Evolutionary conservation across 2,113 vertebrate genomes (phyloP), one percentile per base, ranked within the genome.

Genomic region (Boulengeromyrus knoepffleri): DNA sequence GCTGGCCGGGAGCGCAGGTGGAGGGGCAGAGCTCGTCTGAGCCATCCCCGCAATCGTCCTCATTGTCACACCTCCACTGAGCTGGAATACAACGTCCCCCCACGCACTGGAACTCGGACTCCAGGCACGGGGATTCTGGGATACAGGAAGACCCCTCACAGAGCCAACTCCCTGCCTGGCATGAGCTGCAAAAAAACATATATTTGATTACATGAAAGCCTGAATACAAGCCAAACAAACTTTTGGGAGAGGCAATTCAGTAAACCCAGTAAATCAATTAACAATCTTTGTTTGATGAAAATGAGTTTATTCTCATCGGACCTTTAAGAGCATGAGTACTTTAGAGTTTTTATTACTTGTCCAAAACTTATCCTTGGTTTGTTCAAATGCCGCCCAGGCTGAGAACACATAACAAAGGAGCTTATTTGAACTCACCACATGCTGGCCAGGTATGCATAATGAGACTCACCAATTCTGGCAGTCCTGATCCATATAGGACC

Each of bases 1-100:
- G 95, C 7, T 95, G 95, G 5, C 94, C 93, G 0, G 93, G 95
- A 21, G 95, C 90, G 49, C 98, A 98, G 56, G 93, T 95, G 12
- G 89, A 85, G 0, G 92, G 92, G 39, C 98, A 99, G 56, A 96
- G 56, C 92, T 99, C 98, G 0, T 99, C 98, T 0, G 97, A 98
- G 49, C 98, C 97, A 0, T 99, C 97, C 0, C 96, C 96, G 0
- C 97, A 99, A 93, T 99, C 97, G 0, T 98, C 96, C 92, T 99
- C 96, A 2, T 98, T 96, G 94, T 99, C 98, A 88, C 98, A 99
- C 53, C 97, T 91, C 98, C 98, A 99, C 0, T 95, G 93, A 0
- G 91, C 92, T 1, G 97, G 97, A 84, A 98, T 95, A 87, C 97
- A 98, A 88, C 95, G 96, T 0, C 96, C 96, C 0, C 93, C 93